Evolutionary conservation across 1,140 invertebrate genomes (phyloP).

Genomic region (Sipha flava): DNA sequence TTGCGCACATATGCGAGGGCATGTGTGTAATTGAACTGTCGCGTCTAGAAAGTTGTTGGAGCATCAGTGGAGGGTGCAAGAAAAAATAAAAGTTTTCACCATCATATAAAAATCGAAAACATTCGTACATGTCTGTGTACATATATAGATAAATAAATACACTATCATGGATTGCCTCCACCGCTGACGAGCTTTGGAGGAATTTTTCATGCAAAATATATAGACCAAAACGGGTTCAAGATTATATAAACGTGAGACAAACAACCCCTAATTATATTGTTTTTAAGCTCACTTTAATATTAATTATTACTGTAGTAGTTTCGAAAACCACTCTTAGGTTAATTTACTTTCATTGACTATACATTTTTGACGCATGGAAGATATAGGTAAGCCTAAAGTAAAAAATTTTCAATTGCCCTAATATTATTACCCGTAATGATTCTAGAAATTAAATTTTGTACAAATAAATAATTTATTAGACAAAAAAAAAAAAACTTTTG

Average conservation of each 20-base stretch:
- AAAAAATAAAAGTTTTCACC: neutral
- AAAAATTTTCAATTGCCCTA: too few relatives aligned
- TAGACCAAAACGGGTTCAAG: neutral
- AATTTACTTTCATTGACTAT: too few relatives aligned
- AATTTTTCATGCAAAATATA: neutral
- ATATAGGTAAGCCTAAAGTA: too few relatives aligned
- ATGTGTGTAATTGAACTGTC: neutral
- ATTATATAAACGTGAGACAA: neutral
- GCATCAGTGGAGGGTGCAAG: neutral
- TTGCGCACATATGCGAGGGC: neutral
- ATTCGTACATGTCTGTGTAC: too few relatives aligned
- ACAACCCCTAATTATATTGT: neutral
- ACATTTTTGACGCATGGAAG: too few relatives aligned
- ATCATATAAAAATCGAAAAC: neutral
- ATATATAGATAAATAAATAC: too few relatives aligned
- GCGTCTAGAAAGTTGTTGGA: neutral
- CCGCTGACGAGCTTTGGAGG: neutral
- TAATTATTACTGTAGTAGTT: neutral
- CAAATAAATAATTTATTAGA: too few relatives aligned
- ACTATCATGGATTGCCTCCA: too few relatives aligned
- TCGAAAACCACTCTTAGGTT: neutral
- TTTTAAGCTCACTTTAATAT: too few relatives aligned
- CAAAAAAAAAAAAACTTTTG: too few relatives aligned
- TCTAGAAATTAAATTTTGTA: too few relatives aligned
- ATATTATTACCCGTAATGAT: too few relatives aligned